These are phyloP conservation scores for Pammene aurita DNA, from an alignment of 2,888 invertebrate species.

Conservation along the genomic window DNA sequence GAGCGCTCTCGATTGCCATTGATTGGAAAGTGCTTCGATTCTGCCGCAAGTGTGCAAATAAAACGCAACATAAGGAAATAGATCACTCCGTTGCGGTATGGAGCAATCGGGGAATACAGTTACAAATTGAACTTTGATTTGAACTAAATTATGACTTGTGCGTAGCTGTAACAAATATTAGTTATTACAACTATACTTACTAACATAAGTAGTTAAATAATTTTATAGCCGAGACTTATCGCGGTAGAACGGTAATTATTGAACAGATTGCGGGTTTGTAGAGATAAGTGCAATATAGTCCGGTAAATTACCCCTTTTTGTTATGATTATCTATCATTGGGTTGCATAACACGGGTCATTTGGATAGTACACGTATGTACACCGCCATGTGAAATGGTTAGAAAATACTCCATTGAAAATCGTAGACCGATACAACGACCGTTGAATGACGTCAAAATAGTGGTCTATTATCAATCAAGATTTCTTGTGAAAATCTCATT, in stretches of 20 bases:
- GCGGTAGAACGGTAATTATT: constrained; percentile 57
- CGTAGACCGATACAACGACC: constrained; percentile 6
- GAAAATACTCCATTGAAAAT: constrained; percentile 16
- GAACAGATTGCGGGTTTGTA: constrained; percentile 48
- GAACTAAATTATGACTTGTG: constrained; percentile 5
- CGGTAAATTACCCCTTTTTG: constrained; percentile 50
- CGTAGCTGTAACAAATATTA: constrained; percentile 46
- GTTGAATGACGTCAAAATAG: neutral
- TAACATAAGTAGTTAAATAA: constrained; percentile 50
- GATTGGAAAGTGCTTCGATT: constrained; percentile 43
- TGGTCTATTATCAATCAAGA: neutral
- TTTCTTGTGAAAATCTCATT: no score
- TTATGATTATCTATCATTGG: constrained; percentile 50
- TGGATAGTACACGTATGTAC: constrained; percentile 47
- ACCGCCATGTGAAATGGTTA: constrained; percentile 11
- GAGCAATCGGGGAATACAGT: constrained; percentile 21
- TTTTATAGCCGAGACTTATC: constrained; percentile 55
- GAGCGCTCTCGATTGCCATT: constrained; percentile 53
- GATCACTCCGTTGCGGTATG: constrained; percentile 19
- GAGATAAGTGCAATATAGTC: constrained; percentile 41
- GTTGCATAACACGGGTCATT: constrained; percentile 52
- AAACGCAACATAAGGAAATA: constrained; percentile 40
- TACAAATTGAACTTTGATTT: constrained; percentile 26
- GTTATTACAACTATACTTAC: constrained; percentile 46
- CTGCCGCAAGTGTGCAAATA: constrained; percentile 37